Percentiles rank a stretch among this genome's conserved stretches.
Evolutionary conservation across 2,888 invertebrate genomes (phyloP).

Genomic region (Lasioglossum marginatum): DNA sequence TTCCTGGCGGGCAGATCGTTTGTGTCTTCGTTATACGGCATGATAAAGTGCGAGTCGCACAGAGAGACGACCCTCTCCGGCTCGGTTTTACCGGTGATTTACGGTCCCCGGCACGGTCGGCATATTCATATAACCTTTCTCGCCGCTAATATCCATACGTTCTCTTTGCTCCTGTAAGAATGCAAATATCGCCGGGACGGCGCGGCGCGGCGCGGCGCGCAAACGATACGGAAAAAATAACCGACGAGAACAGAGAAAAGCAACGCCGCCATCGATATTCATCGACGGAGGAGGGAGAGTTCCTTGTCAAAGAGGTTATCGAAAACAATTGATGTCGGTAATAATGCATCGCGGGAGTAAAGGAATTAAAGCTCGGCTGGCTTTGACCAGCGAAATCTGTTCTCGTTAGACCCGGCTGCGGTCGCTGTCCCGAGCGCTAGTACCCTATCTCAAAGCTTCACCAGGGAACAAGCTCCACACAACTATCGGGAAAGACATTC

Average conservation of each 20-base stretch:
- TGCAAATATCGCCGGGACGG: constrained; percentile 42
- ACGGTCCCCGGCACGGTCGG: constrained; percentile 66
- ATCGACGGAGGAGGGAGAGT: neutral
- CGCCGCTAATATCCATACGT: constrained; percentile 76
- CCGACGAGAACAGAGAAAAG: neutral
- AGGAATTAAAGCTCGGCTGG: constrained; percentile 19
- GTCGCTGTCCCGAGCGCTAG: constrained; percentile 4
- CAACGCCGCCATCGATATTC: constrained; percentile 27
- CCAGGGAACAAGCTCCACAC: constrained; percentile 16
- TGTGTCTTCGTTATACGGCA: constrained; percentile 70
- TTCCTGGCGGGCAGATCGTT: constrained; percentile 66
- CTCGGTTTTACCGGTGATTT: constrained; percentile 74
- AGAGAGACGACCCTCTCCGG: constrained; percentile 48
- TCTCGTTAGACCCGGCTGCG: neutral
- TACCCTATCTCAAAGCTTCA: constrained; percentile 23
- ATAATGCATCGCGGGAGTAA: constrained; percentile 1
- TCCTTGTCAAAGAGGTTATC: neutral
- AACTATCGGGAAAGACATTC: constrained; percentile 57
- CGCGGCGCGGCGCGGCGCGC: neutral
- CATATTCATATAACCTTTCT: constrained; percentile 78
- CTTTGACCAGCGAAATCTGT: constrained; percentile 8
- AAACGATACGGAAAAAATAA: neutral
- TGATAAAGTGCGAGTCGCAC: constrained; percentile 73
- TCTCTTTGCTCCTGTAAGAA: constrained; percentile 62
- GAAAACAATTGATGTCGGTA: constrained; percentile 5